Evolutionary conservation across 2,797 vertebrate genomes (phyloP), one percentile per base, ranked within the genome.

Genomic region (Pelobates cultripes): DNA sequence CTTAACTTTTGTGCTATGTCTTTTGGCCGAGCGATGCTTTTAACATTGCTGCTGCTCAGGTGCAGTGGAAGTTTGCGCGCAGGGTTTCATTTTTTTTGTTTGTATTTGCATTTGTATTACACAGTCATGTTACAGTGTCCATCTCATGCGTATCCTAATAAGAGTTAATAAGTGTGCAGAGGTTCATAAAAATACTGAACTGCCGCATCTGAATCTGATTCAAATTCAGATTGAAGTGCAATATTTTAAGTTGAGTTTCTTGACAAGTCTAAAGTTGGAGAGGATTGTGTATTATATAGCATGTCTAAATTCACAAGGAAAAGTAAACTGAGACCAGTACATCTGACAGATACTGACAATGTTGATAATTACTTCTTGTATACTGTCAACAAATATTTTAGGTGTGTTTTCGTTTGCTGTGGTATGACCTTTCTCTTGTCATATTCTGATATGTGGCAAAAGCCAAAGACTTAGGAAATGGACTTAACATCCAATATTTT

Each of bases 381-480:
- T 51, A 51, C 70, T 71, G 70, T 71, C 70, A 71, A 71, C 70
- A 71, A 45, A 53, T 51, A 71, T 51, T 71, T 71, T 71, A 71
- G 6, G 14, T 45, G 70, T 14, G 3, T 28, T 73, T 73, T 60
- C 40, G 8, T 73, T 17, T 43, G 51, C 72, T 57, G 15, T 42
- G 28, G 40, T 73, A 14, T 73, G 13, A 73, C 53, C 51, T 64
- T 6, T 73, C 28, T 73, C 41, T 73, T 73, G 72, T 42, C 53
- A 73, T 15, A 60, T 7, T 73, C 43, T 55, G 51, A 60, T 73
- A 8, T 73, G 13, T 43, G 60, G 28, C 72, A 13, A 43, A 60
- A 73, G 40, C 13, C 53, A 43, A 42, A 60, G 3, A 60, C 9
- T 60, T 57, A 53, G 53, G 40, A 60, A 73, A 73, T 60, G 57